A percentile compares a stretch with the other conserved stretches of the same genome.
Conservation (phyloP, 2,888 invertebrate genomes). For the Scaptomyza tumidula region DNA sequence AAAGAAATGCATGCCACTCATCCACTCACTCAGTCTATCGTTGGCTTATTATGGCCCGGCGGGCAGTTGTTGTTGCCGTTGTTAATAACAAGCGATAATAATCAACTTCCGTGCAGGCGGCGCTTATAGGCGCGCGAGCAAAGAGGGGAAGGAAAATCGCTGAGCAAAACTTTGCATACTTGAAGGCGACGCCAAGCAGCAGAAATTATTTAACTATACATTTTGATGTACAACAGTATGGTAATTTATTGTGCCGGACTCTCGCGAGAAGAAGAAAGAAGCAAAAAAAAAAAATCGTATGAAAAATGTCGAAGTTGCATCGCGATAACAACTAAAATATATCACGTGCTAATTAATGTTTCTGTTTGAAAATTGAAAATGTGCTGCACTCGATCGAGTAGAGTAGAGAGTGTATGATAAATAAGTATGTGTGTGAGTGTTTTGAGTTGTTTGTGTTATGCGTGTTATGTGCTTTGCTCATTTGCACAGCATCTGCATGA, state of each 20-base stretch:
- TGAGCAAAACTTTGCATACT: constrained; percentile 61
- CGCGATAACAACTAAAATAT: constrained; percentile 63
- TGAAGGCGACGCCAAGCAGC: constrained; percentile 54
- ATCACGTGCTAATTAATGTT: constrained; percentile 79
- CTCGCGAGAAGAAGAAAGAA: neutral
- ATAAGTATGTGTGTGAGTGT: too few relatives aligned
- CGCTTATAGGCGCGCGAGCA: constrained; percentile 25
- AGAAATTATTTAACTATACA: constrained; percentile 35
- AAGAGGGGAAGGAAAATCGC: neutral
- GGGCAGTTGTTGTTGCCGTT: constrained; percentile 50
- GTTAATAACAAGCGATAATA: constrained; percentile 82
- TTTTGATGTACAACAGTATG: constrained; percentile 69
- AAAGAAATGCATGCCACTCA: constrained; percentile 33
- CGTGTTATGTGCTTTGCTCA: neutral
- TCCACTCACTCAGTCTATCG: constrained; percentile 16
- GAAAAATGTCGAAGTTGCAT: constrained; percentile 67
- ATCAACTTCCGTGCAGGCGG: constrained; percentile 79
- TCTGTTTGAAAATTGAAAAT: constrained; percentile 70
- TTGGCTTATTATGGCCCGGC: constrained; percentile 44
- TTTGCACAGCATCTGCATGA: constrained; percentile 35
- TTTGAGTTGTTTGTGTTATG: too few relatives aligned
- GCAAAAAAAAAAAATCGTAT: constrained; percentile 37
- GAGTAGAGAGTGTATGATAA: neutral
- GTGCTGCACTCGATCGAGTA: constrained; percentile 1
- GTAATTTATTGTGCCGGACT: constrained; percentile 61